Percentiles rank a stretch among this genome's conserved stretches.
Conservation (phyloP, 1,140 invertebrate genomes). For the Drosophila simulans region DNA sequence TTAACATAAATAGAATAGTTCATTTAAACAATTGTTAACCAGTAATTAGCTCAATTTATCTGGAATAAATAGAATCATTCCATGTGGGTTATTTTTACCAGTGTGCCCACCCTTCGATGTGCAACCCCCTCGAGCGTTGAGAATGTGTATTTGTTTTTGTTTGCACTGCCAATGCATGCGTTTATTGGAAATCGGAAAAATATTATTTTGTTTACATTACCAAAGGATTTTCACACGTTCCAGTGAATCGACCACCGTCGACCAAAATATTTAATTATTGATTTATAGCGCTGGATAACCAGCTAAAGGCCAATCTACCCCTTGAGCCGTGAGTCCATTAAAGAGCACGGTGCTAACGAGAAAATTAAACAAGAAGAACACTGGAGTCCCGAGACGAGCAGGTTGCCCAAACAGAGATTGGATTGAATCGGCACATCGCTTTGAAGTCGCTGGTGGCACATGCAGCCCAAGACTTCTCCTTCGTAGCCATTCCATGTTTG, state of each 20-base stretch:
- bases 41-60: background rate
- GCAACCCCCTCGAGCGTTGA: slow-evolving; percentile 14
- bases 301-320: slow-evolving; percentile 14
- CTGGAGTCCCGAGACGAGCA: slow-evolving; percentile 52
- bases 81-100: background rate
- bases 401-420: slow-evolving; percentile 19
- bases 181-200: slow-evolving; percentile 70
- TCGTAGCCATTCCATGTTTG: slow-evolving; percentile 76
- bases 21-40: no score
- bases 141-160: slow-evolving; percentile 52
- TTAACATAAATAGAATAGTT: no score
- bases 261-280: slow-evolving; percentile 74
- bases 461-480: slow-evolving; percentile 52
- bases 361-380: slow-evolving; percentile 57
- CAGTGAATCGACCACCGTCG: slow-evolving; percentile 32
- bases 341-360: slow-evolving; percentile 66
- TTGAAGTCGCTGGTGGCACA: slow-evolving; percentile 69
- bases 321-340: slow-evolving; percentile 49
- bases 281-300: slow-evolving; percentile 60
- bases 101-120: background rate
- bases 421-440: slow-evolving; percentile 41
- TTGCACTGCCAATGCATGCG: slow-evolving; percentile 44
- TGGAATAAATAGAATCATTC: background rate
- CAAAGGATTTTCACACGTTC: slow-evolving; percentile 81
- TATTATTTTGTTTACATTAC: slow-evolving; percentile 67